Evolutionary conservation across 2,888 invertebrate species (phyloP).

Genomic region (Coenonympha arcania): DNA sequence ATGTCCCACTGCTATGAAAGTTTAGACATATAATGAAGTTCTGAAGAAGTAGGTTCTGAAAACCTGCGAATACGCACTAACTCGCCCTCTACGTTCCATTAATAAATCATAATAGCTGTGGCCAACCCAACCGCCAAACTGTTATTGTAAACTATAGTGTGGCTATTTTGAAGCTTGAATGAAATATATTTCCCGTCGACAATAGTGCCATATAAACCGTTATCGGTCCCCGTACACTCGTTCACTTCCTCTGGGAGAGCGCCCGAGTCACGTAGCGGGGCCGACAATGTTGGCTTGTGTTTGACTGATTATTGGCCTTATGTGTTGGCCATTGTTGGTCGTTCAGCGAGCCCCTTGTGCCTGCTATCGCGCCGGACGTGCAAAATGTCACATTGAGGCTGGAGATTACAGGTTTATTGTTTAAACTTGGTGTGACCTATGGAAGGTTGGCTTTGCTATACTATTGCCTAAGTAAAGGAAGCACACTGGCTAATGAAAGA

Average conservation of each 20-base stretch:
- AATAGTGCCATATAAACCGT: constrained; percentile 29
- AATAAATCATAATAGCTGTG: background rate
- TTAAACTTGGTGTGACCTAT: background rate
- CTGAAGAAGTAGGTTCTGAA: background rate
- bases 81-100: background rate
- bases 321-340: constrained; percentile 26
- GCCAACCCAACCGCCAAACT: background rate
- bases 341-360: constrained; percentile 26
- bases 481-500: too few relatives aligned
- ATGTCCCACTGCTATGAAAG: too few relatives aligned
- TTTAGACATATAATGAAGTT: too few relatives aligned
- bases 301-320: constrained; percentile 5
- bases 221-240: constrained; percentile 29
- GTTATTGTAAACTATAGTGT: background rate
- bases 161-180: constrained; percentile 12
- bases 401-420: constrained; percentile 9
- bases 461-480: too few relatives aligned
- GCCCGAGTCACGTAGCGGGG: constrained; percentile 33
- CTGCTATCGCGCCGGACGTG: constrained; percentile 34
- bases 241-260: constrained; percentile 30
- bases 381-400: constrained; percentile 17
- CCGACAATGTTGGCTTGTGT: constrained; percentile 36
- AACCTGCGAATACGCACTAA: background rate
- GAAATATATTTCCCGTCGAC: constrained; percentile 25
- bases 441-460: background rate